Percentiles rank a stretch among this genome's conserved stretches.
These are phyloP conservation scores for Mesorhabditis belari DNA, from an alignment of 2,888 invertebrate species.

Conservation along the genomic window DNA sequence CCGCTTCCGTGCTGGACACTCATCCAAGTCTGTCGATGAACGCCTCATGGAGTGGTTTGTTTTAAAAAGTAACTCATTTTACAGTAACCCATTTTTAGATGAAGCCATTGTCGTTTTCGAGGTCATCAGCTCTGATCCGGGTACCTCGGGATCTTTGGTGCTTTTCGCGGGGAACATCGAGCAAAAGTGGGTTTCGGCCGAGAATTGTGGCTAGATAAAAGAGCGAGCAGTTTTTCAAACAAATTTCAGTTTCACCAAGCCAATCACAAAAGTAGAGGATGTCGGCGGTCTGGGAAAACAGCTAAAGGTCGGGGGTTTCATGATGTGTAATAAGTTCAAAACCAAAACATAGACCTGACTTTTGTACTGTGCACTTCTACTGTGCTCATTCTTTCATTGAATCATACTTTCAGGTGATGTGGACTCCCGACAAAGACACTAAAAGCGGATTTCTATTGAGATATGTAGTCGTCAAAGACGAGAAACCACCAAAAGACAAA, in stretches of 20 bases:
- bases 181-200: not conserved
- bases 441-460: not conserved
- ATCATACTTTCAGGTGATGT: not conserved
- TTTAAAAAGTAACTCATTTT: not conserved
- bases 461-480: not conserved
- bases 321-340: too few relatives aligned
- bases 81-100: not conserved
- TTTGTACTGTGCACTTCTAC: too few relatives aligned
- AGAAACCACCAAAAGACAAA: too few relatives aligned
- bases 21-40: not conserved
- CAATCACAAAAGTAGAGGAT: not conserved
- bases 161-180: not conserved
- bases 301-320: not conserved
- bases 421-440: not conserved
- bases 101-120: not conserved
- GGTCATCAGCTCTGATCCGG: not conserved
- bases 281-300: not conserved
- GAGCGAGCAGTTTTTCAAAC: not conserved
- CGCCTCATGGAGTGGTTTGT: not conserved
- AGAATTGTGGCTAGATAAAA: not conserved
- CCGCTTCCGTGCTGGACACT: not conserved
- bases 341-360: not conserved
- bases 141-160: not conserved
- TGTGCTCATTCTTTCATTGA: too few relatives aligned
- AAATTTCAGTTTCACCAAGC: not conserved